Percentiles rank a stretch among this genome's conserved stretches.
Conservation (phyloP, 2,797 vertebrate species). For the Phalloptychus januarius region DNA sequence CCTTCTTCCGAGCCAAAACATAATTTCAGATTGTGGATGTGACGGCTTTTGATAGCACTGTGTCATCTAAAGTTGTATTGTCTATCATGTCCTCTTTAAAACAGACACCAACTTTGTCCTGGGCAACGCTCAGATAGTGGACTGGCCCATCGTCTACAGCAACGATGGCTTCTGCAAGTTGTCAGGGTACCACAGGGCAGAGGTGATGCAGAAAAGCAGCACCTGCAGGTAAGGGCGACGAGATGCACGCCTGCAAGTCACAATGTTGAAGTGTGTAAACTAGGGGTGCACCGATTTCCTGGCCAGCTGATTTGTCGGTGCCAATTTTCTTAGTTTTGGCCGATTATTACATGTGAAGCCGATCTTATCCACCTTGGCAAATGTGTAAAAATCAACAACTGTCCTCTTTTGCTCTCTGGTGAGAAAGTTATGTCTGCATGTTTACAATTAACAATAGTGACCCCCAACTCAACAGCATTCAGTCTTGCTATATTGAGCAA, state of each 20-base stretch:
- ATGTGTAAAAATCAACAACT: too few relatives aligned
- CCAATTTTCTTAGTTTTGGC: too few relatives aligned
- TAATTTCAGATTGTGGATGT: constrained; percentile 5
- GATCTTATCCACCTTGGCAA: too few relatives aligned
- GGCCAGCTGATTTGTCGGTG: too few relatives aligned
- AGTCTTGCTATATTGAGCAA: too few relatives aligned
- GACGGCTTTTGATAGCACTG: constrained; percentile 9
- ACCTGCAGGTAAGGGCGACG: constrained; percentile 91
- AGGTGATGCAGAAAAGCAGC: constrained; percentile 99
- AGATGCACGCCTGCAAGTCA: not conserved
- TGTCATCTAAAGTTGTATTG: constrained; percentile 27
- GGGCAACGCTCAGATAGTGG: constrained; percentile 99
- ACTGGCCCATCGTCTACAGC: constrained; percentile 99
- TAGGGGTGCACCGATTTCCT: too few relatives aligned
- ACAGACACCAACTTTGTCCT: constrained; percentile 99
- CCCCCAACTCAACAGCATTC: too few relatives aligned
- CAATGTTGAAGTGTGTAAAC: not conserved
- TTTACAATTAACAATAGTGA: too few relatives aligned
- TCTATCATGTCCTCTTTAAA: constrained; percentile 55
- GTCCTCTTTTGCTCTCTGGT: too few relatives aligned
- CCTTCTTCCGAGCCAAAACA: constrained; percentile 13
- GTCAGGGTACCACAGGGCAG: constrained; percentile 97
- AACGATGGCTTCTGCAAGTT: constrained; percentile 99
- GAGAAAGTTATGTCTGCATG: too few relatives aligned
- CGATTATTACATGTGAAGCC: too few relatives aligned